Evolutionary conservation across 2,113 vertebrate genomes (phyloP), one percentile per base, ranked within the genome.

Genomic region (Indicator indicator): DNA sequence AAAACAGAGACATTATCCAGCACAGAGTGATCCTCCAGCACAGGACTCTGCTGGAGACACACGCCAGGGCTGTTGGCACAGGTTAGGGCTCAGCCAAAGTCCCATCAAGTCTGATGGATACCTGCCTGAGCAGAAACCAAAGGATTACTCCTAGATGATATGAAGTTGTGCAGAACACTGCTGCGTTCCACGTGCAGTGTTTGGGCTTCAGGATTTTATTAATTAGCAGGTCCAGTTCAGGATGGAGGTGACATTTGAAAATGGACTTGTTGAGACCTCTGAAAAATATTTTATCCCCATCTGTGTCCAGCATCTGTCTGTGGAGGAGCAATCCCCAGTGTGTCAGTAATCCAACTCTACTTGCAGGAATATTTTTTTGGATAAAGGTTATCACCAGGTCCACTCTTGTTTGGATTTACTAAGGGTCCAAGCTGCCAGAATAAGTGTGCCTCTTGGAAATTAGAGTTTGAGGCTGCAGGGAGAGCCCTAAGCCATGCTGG

Each of bases 61-160:
- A 28, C 0, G 0, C 33, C 15, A 20, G 38, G 27, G 4, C 14
- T 8, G 5, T 38, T 59, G 80, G 63, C 44, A 13, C 23, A 0
- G 1, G 67, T 5, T 1, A 0, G 30, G 59, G 20, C 65, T 75
- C 88, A 71, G 1, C 24, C 55, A 2, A 8, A 79, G n/a, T 16
- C 65, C 72, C 83, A n/a, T 46, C 21, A 32, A 8, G 15, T 6
- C 70, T 17, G 11, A 40, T 60, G 60, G 71, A 82, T 77, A 42
- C 33, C 36, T 77, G 62, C 65, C 40, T 26, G 30, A 16, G 23
- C 20, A 54, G 50, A 80, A 83, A 62, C 30, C 64, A 73, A 42
- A 48, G 62, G 46, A 30, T 67, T 9, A 18, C 40, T 86, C 90
- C 54, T n/a, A 33, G 16, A 8, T 80, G 32, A 30, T 20, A 44